Base-by-base conservation (phyloP, 2,113 vertebrate genomes). In the Myanophis thanlyinensis region DNA sequence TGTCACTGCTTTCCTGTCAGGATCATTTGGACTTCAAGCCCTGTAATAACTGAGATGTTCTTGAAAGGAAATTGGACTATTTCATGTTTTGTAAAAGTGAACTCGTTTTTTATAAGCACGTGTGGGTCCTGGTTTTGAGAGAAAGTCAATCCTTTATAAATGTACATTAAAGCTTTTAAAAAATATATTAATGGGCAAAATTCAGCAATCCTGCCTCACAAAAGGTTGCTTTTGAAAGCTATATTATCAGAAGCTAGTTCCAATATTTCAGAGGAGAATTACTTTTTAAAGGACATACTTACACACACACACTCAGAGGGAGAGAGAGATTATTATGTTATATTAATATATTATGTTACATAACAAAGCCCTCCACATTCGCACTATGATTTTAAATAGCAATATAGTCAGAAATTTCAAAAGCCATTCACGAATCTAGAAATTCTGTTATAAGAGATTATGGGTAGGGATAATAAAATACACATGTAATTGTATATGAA, bases 1-100 rank as follows among this genome's bases (percentile, higher is more conserved):
- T 91, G 87, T 94, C 80, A 91, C 56, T 87, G 73, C 20, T 27
- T 47, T 27, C 13, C 1, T 95, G 91, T 93, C 96, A 96, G 91
- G 90, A 52, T 53, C 7, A 95, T 96, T 94, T 94, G 92, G 93
- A 95, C 92, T 23, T 30, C 56, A 96, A 96, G 53, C 90, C n/a
- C 93, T 96, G 90, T 93, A 89, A 73, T 92, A 93, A 62, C 56
- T 93, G 94, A 92, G 62, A 94, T 90, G 95, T 88, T 94, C n/a
- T 95, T 95, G 89, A 93, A 92, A 87, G 1, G 84, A 97, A 56
- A 67, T 40, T 93, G 91, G 47, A 91, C 20, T 94, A 94, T 93
- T 93, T 80, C 44, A 94, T 85, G 62, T 48, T 84, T 52, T n/a
- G 2, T 1, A 91, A 85, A 18, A 48, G 44, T 47, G 13, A 56